Base-by-base conservation (phyloP, 1,140 invertebrate genomes). In the Drosophila lini region DNA sequence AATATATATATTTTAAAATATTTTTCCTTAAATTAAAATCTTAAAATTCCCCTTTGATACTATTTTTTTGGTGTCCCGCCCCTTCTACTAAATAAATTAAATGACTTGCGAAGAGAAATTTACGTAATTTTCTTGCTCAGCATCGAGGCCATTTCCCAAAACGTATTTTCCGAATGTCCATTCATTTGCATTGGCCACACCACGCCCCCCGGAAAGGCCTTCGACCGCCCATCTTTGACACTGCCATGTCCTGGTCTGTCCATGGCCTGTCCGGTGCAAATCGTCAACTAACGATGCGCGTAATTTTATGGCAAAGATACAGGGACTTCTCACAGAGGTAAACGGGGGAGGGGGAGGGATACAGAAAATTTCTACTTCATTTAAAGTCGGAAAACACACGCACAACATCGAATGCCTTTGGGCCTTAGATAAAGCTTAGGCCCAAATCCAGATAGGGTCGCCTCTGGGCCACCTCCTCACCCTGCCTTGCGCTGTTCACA, bases 281-380 rank as follows among this genome's bases (percentile, higher is more conserved):
- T 78, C 80, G 81, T 78, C 69, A 89, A 76, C 84, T 88, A 88
- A 88, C 84, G 84, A 88, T 81, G 84, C 84, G 80, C 80, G 84
- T 88, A 88, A 88, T 88, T 88, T 89, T 89, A 88, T 88, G 80
- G 80, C 84, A 48, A 65, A 63, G 80, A 88, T 70, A 71, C 59
- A 71, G 70, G 47, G 52, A 55, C 52, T 55, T 22, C 15, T 7
- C 22, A 5, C 34, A 11, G 61, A 47, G 48, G 41, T 45, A 41
- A 28, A 9, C 19, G 16, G 31, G 56, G 8, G 0, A 3, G 22
- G 36, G 36, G 34, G 25, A 31, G 5, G 68, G 15, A 25, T 28
- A 36, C 13, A 13, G 44, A 71, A 65, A 68, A 52, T 88, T 84
- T 88, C 84, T 88, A 88, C 77, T 81, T 88, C 84, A 88, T 88